phyloP scores from a whole-genome alignment of 2,797 vertebrate species.

The Thamnophis elegans region DNA sequence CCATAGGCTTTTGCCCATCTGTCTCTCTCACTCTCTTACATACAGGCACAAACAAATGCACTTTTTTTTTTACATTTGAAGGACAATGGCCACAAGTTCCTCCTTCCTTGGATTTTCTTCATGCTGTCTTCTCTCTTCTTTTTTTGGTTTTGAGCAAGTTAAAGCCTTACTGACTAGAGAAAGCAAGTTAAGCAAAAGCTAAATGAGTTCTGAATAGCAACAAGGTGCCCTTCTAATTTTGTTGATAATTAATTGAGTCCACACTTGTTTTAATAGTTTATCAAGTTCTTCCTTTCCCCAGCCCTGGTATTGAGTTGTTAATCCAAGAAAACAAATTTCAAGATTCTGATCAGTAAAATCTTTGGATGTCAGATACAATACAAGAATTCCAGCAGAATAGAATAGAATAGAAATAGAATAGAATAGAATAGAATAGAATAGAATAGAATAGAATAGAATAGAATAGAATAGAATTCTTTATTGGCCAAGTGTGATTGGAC shows the following conservation, averaged over 20 bases:
- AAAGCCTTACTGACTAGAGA: neutral
- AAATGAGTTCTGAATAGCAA: no score
- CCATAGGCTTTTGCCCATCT: slow-evolving; percentile 8
- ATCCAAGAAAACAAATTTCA: neutral
- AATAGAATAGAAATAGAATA: no score
- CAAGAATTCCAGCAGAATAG: neutral
- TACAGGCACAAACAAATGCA: neutral
- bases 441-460: no score
- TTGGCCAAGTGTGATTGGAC: no score
- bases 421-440: no score
- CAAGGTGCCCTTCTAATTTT: neutral
- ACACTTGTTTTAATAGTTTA: neutral
- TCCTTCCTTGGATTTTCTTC: slow-evolving; percentile 1
- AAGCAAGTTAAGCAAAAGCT: neutral
- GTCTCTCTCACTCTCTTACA: neutral
- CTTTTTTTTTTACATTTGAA: slow-evolving; percentile 33
- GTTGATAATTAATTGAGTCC: neutral
- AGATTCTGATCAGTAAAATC: neutral
- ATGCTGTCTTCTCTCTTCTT: neutral
- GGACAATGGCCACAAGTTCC: slow-evolving; percentile 32
- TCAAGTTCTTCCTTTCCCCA: neutral
- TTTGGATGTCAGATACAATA: neutral
- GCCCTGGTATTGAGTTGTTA: neutral
- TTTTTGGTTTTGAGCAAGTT: neutral
- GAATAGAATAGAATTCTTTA: no score